Percentiles rank a stretch among this genome's conserved stretches.
Conservation (phyloP, 1,140 invertebrate genomes). For the Manduca sexta region DNA sequence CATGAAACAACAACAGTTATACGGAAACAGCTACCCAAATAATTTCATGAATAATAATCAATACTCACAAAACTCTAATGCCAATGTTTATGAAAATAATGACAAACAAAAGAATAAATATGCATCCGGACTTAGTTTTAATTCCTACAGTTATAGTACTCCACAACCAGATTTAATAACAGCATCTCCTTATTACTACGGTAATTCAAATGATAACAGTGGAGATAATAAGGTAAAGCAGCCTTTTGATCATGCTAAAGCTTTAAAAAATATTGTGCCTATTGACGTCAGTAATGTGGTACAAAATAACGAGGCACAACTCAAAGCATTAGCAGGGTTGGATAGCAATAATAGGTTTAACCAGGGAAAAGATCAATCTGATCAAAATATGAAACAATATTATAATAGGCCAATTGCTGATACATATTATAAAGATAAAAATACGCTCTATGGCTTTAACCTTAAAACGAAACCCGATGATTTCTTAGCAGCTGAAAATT, state of each 20-base stretch:
- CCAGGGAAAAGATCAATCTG: conserved; percentile 39
- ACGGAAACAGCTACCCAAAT: conserved; percentile 17
- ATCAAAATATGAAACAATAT: conserved; percentile 45
- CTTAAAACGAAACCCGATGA: conserved; percentile 50
- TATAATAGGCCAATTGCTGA: conserved; percentile 40
- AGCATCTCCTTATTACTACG: conserved; percentile 44
- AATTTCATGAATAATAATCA: conserved; percentile 18
- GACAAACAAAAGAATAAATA: conserved; percentile 45
- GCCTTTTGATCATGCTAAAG: conserved; percentile 67
- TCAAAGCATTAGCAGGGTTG: conserved; percentile 16
- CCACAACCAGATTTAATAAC: conserved; percentile 49
- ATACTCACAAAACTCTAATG: conserved; percentile 9
- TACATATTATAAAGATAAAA: conserved; percentile 60
- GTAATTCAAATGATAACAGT: conserved; percentile 34
- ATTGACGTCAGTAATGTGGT: conserved; percentile 65
- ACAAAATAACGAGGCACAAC: conserved; percentile 38
- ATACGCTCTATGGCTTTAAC: conserved; percentile 44
- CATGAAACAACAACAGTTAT: conserved; percentile 37
- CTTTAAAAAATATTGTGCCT: conserved; percentile 66
- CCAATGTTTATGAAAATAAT: conserved; percentile 20
- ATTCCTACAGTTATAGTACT: conserved; percentile 33
- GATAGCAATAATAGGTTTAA: conserved; percentile 38
- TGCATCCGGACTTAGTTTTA: conserved; percentile 24
- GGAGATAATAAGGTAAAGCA: conserved; percentile 41
- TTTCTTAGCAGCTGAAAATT: conserved; percentile 20